Base-by-base conservation (phyloP, 1,140 invertebrate species). In the Aethina tumida region DNA sequence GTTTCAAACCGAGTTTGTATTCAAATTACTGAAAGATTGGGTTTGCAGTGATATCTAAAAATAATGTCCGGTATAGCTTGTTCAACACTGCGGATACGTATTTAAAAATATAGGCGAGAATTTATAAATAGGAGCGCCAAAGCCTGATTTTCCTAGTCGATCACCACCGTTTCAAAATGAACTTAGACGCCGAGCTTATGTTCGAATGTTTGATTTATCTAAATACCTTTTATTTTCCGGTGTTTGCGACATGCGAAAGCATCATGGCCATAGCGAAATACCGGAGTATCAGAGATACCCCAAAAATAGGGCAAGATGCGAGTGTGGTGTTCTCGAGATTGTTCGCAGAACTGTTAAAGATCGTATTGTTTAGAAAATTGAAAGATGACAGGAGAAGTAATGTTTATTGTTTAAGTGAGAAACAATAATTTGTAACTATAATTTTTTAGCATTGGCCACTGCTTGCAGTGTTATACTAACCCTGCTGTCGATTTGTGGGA, bases 121-220 rank as follows among this genome's bases (percentile, higher is more conserved):
- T n/a, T n/a, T n/a, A n/a, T n/a, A n/a, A n/a, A n/a, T n/a, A n/a
- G n/a, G n/a, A n/a, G n/a, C n/a, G n/a, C n/a, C n/a, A n/a, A n/a
- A n/a, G n/a, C n/a, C n/a, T n/a, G n/a, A n/a, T n/a, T n/a, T n/a
- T n/a, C n/a, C n/a, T n/a, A n/a, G n/a, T n/a, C n/a, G n/a, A n/a
- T n/a, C n/a, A n/a, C n/a, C n/a, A n/a, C n/a, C n/a, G n/a, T n/a
- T n/a, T n/a, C n/a, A n/a, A n/a, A n/a, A 54, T 54, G 50, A 47
- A 55, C 19, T 22, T 55, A 14, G 50, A 55, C 37, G 41, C 48
- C 4, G 53, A 55, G 27, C 30, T 55, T 12, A 53, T 55, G 53
- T 53, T 55, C 34, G 53, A 55, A 28, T 55, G 53, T 26, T 34
- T 55, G 13, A 51, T 55, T 13, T 53, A 55, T 19, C 25, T 55